Evolutionary conservation across 2,888 invertebrate genomes (phyloP), one percentile per base, ranked within the genome.

Genomic region (Rotaria macrura): DNA sequence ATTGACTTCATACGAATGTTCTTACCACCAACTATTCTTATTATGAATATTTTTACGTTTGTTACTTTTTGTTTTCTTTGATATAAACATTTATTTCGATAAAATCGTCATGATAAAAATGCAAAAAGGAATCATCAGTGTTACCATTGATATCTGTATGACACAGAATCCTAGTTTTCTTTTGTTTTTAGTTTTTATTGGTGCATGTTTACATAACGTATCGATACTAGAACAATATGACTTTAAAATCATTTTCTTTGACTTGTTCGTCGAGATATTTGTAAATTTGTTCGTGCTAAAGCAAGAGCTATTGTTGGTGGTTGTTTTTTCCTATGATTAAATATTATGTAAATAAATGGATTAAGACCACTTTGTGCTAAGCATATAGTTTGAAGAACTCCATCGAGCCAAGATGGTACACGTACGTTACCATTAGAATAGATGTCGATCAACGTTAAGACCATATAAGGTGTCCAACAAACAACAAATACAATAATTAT

Each of bases 391-490:
- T 79, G 40, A 12, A 79, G 10, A 43, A 79, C 43, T 40, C 74
- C 43, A 43, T 79, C 38, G n/a, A 29, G 23, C 38, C 38, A 43
- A 43, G 38, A 43, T 87, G 86, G 87, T 88, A 88, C 85, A 89
- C 88, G 43, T 23, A 40, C 7, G 12, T 6, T 4, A 23, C 43
- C 25, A 38, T 79, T 79, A 5, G 74, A 79, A 88, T 90, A 91
- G 38, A 92, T 90, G 72, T 90, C 88, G 40, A 91, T 88, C 47
- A 91, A 88, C 55, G 90, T 89, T 29, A 91, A 89, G n/a, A 91
- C 89, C 87, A 91, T 91, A 87, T 92, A 92, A 0, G 91, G 91
- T n/a, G 90, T 90, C 89, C 91, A 90, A 87, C 91, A 91, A 2
- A 90, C 89, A 29, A 91, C 88, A 88, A 91, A 92, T 10, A 90